phyloP scores from a whole-genome alignment of 2,888 invertebrate species.

The Trissoscelio sp. region DNA sequence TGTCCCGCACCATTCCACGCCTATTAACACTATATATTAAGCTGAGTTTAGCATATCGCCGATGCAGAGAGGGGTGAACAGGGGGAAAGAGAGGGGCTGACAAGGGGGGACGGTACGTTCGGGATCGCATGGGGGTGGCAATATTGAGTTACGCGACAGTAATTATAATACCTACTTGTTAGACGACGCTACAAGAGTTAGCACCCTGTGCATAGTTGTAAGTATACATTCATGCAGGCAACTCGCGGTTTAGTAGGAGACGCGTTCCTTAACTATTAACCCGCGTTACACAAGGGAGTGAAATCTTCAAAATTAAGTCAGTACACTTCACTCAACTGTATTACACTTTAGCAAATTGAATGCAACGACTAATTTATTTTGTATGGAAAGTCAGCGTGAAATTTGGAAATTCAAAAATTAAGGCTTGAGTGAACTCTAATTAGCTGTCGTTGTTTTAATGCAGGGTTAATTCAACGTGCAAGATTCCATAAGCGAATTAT shows the following conservation, averaged over 20 bases:
- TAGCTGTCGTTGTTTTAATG: not conserved
- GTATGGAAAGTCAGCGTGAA: slow-evolving; percentile 20
- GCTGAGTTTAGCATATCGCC: slow-evolving; percentile 79
- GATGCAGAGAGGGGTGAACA: slow-evolving; percentile 59
- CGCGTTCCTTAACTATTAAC: slow-evolving; percentile 68
- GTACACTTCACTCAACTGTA: slow-evolving; percentile 47
- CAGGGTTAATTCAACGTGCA: not conserved
- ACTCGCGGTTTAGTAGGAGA: slow-evolving; percentile 73
- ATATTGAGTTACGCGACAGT: slow-evolving; percentile 82
- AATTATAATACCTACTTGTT: slow-evolving; percentile 82
- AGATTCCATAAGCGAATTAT: too few species aligned
- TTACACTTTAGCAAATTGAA: slow-evolving; percentile 41
- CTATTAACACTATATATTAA: slow-evolving; percentile 83
- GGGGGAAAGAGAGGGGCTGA: slow-evolving; percentile 20
- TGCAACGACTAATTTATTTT: slow-evolving; percentile 40
- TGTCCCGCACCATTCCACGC: slow-evolving; percentile 81
- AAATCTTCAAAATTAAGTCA: slow-evolving; percentile 56
- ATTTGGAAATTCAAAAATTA: slow-evolving; percentile 12
- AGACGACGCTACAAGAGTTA: slow-evolving; percentile 80
- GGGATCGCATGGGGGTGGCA: slow-evolving; percentile 68
- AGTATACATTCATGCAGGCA: slow-evolving; percentile 51
- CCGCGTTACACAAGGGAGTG: slow-evolving; percentile 38
- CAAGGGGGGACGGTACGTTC: slow-evolving; percentile 33
- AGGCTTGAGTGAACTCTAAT: not conserved
- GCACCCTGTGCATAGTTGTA: slow-evolving; percentile 59